Conservation (phyloP, 2,113 vertebrate species). For the Myotis yumanensis region DNA sequence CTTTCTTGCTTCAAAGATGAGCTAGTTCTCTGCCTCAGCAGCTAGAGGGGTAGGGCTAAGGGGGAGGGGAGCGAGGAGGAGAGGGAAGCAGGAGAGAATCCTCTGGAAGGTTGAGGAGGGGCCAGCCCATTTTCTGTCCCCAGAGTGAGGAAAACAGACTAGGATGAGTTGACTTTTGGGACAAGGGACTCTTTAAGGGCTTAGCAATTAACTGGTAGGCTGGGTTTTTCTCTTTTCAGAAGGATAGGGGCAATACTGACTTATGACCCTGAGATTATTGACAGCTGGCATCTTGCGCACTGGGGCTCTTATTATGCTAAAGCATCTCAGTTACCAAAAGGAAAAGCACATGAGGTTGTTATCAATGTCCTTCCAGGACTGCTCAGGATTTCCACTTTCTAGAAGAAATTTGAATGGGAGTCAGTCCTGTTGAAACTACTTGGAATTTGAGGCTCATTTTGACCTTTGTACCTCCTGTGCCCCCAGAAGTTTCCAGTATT, state of each 20-base stretch:
- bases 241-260: not conserved
- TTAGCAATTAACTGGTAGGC: not conserved
- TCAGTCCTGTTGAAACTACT: not conserved
- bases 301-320: not conserved
- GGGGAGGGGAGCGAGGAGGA: no score
- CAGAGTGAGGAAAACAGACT: not conserved
- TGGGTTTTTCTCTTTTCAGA: not conserved
- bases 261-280: not conserved
- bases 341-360: not conserved
- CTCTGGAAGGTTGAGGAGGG: not conserved
- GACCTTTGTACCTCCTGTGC: not conserved
- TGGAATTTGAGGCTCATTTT: not conserved
- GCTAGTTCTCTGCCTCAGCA: not conserved
- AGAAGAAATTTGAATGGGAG: not conserved
- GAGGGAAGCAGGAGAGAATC: rapidly evolving
- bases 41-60: not conserved
- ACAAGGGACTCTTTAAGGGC: not conserved
- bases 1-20: not conserved
- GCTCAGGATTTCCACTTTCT: not conserved
- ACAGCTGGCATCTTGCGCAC: not conserved
- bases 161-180: not conserved
- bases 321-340: not conserved
- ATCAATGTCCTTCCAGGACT: not conserved
- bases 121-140: not conserved
- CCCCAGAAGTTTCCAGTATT: not conserved